Percentiles rank a stretch among this genome's conserved stretches.
phyloP scores from a whole-genome alignment of 2,113 vertebrate species.

The Sialia sialis region DNA sequence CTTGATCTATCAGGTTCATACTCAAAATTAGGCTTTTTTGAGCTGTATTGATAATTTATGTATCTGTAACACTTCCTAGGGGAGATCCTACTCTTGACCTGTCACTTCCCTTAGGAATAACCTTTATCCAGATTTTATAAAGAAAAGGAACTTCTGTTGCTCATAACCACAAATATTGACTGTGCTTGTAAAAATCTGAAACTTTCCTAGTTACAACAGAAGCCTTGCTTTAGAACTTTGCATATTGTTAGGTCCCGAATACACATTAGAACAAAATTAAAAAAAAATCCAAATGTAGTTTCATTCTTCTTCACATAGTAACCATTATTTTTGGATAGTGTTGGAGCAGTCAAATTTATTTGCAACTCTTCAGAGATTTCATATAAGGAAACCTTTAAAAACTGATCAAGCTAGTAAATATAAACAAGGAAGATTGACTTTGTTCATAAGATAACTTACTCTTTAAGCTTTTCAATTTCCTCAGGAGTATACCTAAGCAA shows the following conservation, averaged over 20 bases:
- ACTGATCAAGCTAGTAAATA: neutral
- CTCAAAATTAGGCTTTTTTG: neutral
- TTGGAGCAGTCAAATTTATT: neutral
- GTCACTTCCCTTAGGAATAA: neutral
- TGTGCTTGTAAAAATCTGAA: neutral
- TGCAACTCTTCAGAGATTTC: neutral
- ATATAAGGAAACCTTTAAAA: neutral
- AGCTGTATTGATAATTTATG: neutral
- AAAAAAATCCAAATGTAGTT: neutral
- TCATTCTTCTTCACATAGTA: neutral
- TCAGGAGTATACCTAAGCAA: slow-evolving; percentile 87
- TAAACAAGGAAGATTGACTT: neutral
- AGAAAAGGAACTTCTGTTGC: neutral
- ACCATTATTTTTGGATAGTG: neutral
- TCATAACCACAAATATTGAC: neutral
- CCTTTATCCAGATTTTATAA: neutral
- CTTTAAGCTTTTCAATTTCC: slow-evolving; percentile 95
- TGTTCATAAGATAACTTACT: slow-evolving; percentile 80
- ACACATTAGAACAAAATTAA: neutral
- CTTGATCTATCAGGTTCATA: neutral
- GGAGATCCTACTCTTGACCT: neutral
- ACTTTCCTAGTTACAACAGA: neutral
- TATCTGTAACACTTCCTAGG: neutral
- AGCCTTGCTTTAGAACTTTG: neutral
- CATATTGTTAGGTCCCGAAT: neutral